Percentiles rank a stretch among this genome's conserved stretches.
Conservation (phyloP, 2,888 invertebrate species). For the Harpalus rufipes region DNA sequence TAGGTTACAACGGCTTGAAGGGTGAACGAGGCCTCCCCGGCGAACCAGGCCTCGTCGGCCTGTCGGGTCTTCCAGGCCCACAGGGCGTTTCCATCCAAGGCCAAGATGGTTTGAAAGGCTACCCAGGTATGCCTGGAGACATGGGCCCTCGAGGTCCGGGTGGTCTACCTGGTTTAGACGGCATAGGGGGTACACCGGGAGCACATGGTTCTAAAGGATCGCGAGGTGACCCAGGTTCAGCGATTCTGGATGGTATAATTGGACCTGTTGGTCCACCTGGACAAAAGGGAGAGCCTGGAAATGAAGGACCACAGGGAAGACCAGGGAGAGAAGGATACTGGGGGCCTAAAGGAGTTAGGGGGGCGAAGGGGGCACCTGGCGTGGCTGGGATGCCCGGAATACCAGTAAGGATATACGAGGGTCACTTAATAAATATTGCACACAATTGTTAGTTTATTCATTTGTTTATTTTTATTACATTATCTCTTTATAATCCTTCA, state of each 20-base stretch:
- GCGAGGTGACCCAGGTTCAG: slow-evolving; percentile 79
- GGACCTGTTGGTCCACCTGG: slow-evolving; percentile 76
- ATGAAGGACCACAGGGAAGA: slow-evolving; percentile 75
- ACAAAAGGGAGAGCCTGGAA: slow-evolving; percentile 75
- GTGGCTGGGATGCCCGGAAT: slow-evolving; percentile 70
- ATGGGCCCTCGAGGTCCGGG: slow-evolving; percentile 82
- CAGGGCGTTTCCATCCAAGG: slow-evolving; percentile 77
- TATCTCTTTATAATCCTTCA: too few species aligned
- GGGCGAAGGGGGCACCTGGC: slow-evolving; percentile 75
- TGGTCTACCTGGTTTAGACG: slow-evolving; percentile 73
- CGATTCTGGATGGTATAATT: slow-evolving; percentile 78
- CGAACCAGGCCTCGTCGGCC: slow-evolving; percentile 78
- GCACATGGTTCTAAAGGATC: slow-evolving; percentile 78
- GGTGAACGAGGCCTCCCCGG: slow-evolving; percentile 80
- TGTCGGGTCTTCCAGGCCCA: slow-evolving; percentile 75
- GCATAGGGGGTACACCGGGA: slow-evolving; percentile 73
- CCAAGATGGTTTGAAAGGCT: slow-evolving; percentile 83
- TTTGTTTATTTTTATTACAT: too few species aligned
- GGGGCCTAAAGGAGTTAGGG: slow-evolving; percentile 74
- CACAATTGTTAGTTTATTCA: too few species aligned
- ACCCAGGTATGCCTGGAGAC: slow-evolving; percentile 83
- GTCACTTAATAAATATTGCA: too few species aligned
- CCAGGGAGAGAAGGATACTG: slow-evolving; percentile 73
- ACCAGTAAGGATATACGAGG: slow-evolving; percentile 67
- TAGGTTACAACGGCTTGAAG: slow-evolving; percentile 78